A percentile compares a stretch with the other conserved stretches of the same genome.
Conservation (phyloP, 2,888 invertebrate genomes). For the Parapristionchus giblindavisi region DNA sequence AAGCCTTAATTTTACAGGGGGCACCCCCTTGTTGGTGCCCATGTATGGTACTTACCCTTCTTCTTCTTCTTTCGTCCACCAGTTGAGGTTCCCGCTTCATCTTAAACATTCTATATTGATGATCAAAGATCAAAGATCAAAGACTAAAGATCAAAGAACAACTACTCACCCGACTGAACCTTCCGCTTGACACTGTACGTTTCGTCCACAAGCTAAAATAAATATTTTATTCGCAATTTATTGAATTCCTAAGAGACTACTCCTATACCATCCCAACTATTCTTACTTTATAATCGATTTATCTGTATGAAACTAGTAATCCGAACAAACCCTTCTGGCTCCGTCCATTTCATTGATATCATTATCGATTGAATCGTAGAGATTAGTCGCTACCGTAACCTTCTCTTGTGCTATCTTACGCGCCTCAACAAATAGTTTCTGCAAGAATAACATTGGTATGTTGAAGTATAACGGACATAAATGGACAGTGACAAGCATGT, state of each 20-base stretch:
- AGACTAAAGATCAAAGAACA: no score
- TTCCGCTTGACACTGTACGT: no score
- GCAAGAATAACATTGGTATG: neutral
- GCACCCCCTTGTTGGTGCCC: no score
- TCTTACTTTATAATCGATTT: no score
- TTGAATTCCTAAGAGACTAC: no score
- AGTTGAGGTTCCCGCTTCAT: neutral
- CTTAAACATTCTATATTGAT: no score
- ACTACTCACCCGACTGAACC: no score
- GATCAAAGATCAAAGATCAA: no score
- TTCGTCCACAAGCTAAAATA: no score
- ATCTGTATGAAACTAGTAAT: neutral
- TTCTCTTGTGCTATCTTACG: neutral
- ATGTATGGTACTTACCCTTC: constrained; percentile 10
- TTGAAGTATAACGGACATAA: neutral
- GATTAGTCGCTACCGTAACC: neutral
- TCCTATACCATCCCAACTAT: no score
- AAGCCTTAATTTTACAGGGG: no score
- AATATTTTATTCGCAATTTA: no score
- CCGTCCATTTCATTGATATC: constrained; percentile 23
- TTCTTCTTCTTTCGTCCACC: constrained; percentile 10
- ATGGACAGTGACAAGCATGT: neutral
- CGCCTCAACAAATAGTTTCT: constrained; percentile 14
- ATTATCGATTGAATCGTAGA: constrained; percentile 23
- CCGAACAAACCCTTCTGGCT: neutral